A percentile compares a stretch with the other conserved stretches of the same genome.
phyloP scores from a whole-genome alignment of 2,888 invertebrate species.

The Osmoderma eremita region DNA sequence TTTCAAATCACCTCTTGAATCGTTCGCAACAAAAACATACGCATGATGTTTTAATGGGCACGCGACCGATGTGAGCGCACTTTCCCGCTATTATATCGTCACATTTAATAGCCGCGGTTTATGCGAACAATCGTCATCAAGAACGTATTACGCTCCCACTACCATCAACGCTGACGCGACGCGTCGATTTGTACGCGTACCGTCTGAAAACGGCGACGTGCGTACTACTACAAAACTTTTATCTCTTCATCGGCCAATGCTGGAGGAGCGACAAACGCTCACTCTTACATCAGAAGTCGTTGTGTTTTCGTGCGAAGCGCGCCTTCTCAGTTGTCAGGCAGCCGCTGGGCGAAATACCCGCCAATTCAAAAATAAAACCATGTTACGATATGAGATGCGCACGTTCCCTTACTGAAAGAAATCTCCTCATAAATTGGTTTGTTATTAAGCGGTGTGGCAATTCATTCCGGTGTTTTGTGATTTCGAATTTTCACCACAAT shows the following conservation, averaged over 20 bases:
- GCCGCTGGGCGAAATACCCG: conserved; percentile 28
- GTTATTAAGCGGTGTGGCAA: conserved; percentile 2
- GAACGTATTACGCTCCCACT: conserved; percentile 3
- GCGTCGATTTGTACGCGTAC: conserved; percentile 26
- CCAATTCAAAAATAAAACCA: conserved; percentile 24
- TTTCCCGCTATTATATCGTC: neutral
- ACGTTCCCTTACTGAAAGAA: neutral
- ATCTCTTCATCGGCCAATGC: conserved; percentile 35
- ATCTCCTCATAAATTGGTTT: neutral
- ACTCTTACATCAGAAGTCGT: conserved; percentile 35
- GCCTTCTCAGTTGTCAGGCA: conserved; percentile 25
- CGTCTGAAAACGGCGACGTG: conserved; percentile 21
- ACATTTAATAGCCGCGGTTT: neutral
- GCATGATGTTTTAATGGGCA: neutral
- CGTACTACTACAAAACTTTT: conserved; percentile 34
- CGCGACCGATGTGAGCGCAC: neutral
- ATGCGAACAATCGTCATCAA: conserved; percentile 3
- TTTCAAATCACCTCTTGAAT: too few relatives aligned
- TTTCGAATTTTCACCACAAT: neutral
- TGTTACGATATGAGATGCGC: conserved; percentile 4
- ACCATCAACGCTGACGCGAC: neutral
- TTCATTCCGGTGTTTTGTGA: conserved; percentile 3
- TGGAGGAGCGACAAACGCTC: conserved; percentile 29
- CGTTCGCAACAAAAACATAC: too few relatives aligned
- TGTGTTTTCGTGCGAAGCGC: conserved; percentile 32